Evolutionary conservation across 2,797 vertebrate species (phyloP).

Genomic region (Mastacembelus armatus): DNA sequence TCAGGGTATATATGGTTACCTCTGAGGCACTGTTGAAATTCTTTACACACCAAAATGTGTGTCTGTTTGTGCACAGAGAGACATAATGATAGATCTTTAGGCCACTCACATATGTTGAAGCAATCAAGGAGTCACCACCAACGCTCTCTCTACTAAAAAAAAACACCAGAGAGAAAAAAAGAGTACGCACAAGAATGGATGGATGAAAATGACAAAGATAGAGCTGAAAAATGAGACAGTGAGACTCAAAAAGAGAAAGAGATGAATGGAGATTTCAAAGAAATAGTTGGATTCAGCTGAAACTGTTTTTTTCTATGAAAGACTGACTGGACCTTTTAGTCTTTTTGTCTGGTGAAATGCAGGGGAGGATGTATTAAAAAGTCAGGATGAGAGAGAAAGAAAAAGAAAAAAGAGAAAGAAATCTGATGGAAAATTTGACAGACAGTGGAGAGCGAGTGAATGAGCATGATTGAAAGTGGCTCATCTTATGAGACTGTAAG

Average conservation of each 20-base stretch:
- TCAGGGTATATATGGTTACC: slow-evolving; percentile 48
- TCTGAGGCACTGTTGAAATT: slow-evolving; percentile 19
- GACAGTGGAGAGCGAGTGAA: slow-evolving; percentile 1
- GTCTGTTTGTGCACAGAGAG: slow-evolving; percentile 18
- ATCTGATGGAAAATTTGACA: not conserved
- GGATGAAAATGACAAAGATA: slow-evolving; percentile 29
- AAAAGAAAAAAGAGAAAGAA: not conserved
- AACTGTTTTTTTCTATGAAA: slow-evolving; percentile 12
- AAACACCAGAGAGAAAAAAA: slow-evolving; percentile 35
- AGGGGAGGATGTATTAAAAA: not conserved
- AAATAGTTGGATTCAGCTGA: slow-evolving; percentile 2
- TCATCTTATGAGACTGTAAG: slow-evolving; percentile 58
- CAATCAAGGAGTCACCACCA: slow-evolving; percentile 67
- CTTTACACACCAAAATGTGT: slow-evolving; percentile 22
- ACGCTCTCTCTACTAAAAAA: slow-evolving; percentile 64
- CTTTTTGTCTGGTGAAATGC: not conserved
- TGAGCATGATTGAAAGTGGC: slow-evolving; percentile 48
- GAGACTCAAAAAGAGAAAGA: not conserved
- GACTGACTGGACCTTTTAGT: not conserved
- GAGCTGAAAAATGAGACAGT: slow-evolving; percentile 36
- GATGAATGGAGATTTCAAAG: slow-evolving; percentile 14
- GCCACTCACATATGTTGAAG: slow-evolving; percentile 73
- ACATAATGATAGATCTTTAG: slow-evolving; percentile 71
- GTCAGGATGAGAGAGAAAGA: slow-evolving; percentile 14
- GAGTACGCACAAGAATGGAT: slow-evolving; percentile 15